Evolutionary conservation across 2,888 invertebrate genomes (phyloP).

Genomic region (Limulus polyphemus): DNA sequence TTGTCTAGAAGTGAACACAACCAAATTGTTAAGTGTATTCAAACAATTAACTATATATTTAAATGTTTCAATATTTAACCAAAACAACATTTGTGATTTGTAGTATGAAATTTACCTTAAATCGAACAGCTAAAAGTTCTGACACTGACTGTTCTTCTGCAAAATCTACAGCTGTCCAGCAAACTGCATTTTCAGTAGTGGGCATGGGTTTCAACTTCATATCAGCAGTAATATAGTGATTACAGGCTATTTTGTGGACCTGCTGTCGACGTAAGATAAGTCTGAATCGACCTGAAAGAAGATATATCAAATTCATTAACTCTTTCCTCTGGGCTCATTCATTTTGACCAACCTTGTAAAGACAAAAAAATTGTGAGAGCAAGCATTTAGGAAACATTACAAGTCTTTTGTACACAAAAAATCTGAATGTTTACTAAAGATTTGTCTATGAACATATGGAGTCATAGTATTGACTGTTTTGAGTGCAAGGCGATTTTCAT

Average conservation of each 20-base stretch:
- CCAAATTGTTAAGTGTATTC: background rate
- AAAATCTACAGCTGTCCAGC: conserved; percentile 35
- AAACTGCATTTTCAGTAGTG: conserved; percentile 30
- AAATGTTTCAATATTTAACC: background rate
- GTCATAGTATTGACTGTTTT: no score
- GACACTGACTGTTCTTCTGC: conserved; percentile 45
- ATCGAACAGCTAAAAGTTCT: conserved; percentile 63
- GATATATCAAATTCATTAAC: background rate
- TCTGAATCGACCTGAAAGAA: conserved; percentile 38
- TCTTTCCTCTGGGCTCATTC: no score
- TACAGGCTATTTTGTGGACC: conserved; percentile 37
- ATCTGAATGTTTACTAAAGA: background rate
- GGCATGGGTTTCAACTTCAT: conserved; percentile 30
- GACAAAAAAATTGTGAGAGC: background rate
- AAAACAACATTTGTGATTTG: no score
- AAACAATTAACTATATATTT: background rate
- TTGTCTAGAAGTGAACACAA: conserved; percentile 6
- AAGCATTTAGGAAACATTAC: no score
- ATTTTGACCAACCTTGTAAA: no score
- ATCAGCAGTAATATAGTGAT: conserved; percentile 32
- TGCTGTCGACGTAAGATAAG: conserved; percentile 79
- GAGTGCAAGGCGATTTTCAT: no score
- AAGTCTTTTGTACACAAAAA: background rate
- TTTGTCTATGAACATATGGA: no score
- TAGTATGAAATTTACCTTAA: conserved; percentile 44